A percentile compares a stretch with the other conserved stretches of the same genome.
These are phyloP conservation scores for Daubentonia madagascariensis DNA, from an alignment of 2,113 vertebrate species.

Conservation along the genomic window DNA sequence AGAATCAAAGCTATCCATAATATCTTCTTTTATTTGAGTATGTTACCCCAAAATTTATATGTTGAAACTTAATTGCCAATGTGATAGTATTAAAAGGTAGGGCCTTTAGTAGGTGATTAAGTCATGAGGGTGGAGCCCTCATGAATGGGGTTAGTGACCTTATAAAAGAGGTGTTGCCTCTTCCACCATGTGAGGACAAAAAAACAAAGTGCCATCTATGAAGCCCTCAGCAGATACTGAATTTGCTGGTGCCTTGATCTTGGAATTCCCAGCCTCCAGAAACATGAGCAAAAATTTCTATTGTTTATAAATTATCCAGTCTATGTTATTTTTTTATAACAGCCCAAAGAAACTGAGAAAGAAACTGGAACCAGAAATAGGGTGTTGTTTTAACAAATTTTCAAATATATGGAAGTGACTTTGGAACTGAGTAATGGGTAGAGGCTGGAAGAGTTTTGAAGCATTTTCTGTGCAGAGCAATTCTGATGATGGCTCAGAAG, in stretches of 20 bases:
- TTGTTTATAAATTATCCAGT: background rate
- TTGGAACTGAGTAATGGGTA: background rate
- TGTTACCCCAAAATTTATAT: background rate
- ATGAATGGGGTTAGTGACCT: background rate
- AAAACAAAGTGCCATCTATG: background rate
- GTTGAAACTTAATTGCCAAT: background rate
- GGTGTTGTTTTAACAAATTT: background rate
- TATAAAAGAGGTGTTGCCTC: background rate
- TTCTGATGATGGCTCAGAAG: background rate
- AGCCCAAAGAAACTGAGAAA: background rate
- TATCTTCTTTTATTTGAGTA: background rate
- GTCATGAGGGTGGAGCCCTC: background rate
- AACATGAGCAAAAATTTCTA: background rate
- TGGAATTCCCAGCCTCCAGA: background rate
- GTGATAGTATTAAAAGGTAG: background rate
- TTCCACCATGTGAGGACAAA: background rate
- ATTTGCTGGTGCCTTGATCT: background rate
- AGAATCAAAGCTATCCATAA: background rate
- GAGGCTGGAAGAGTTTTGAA: background rate
- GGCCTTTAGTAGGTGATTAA: background rate
- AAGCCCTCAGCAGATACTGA: background rate
- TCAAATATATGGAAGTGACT: background rate
- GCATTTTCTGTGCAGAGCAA: background rate
- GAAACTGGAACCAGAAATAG: background rate
- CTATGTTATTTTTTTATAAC: background rate